Evolutionary conservation across 2,797 vertebrate genomes (phyloP).

Genomic region (Mus minutoides): DNA sequence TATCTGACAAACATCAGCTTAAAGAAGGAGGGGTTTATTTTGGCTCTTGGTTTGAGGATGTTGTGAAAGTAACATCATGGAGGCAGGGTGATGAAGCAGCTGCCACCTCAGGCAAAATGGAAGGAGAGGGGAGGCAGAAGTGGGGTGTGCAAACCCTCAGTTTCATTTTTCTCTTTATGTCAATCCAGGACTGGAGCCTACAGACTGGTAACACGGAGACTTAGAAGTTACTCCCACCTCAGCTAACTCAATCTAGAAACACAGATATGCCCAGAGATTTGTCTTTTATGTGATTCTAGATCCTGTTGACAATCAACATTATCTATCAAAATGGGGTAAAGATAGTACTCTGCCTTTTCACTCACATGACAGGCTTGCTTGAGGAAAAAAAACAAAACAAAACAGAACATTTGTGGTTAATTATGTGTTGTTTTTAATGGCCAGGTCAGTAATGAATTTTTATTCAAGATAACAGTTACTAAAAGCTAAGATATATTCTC

Average conservation of each 20-base stretch:
- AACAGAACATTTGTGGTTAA: background rate
- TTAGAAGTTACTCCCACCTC: background rate
- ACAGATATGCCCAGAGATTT: background rate
- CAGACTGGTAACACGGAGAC: background rate
- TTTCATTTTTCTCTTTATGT: background rate
- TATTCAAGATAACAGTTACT: slow-evolving; percentile 22
- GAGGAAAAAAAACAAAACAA: background rate
- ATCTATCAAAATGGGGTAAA: background rate
- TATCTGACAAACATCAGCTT: background rate
- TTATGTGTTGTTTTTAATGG: slow-evolving; percentile 35
- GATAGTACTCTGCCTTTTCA: background rate
- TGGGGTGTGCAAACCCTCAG: background rate
- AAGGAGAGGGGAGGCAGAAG: background rate
- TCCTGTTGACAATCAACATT: background rate
- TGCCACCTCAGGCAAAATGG: background rate
- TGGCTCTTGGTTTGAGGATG: background rate
- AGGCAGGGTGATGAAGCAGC: background rate
- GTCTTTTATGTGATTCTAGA: background rate
- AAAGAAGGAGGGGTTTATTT: background rate
- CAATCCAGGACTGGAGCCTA: background rate
- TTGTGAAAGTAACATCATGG: background rate
- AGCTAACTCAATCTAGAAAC: background rate
- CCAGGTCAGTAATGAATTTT: background rate
- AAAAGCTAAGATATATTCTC: background rate
- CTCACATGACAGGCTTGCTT: background rate